phyloP scores from a whole-genome alignment of 2,888 invertebrate genomes.

The Clivina fossor region DNA sequence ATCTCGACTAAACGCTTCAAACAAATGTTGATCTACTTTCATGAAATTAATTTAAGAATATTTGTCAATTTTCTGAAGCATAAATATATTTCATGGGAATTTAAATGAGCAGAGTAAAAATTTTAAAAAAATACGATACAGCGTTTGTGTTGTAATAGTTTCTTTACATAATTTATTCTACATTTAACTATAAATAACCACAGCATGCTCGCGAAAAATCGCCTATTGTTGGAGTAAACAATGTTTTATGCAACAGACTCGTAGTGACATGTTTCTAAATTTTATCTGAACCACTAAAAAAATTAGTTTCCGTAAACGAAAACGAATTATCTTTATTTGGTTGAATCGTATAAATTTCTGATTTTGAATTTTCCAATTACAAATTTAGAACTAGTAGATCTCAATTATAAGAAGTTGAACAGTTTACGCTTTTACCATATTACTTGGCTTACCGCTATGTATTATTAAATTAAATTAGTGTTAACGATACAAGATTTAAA shows the following conservation, averaged over 20 bases:
- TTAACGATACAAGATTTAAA: slow-evolving; percentile 24
- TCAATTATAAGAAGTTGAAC: slow-evolving; percentile 27
- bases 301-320: slow-evolving; percentile 15
- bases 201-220: not conserved
- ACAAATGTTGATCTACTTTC: too few relatives aligned
- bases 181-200: too few relatives aligned
- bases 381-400: slow-evolving; percentile 14
- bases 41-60: too few relatives aligned
- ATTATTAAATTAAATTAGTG: slow-evolving; percentile 26
- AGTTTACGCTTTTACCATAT: slow-evolving; percentile 27
- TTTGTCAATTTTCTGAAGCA: too few relatives aligned
- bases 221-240: not conserved
- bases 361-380: not conserved
- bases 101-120: too few relatives aligned
- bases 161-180: too few relatives aligned
- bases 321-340: slow-evolving; percentile 17
- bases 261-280: not conserved
- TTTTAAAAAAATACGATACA: too few relatives aligned
- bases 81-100: too few relatives aligned
- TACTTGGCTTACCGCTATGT: slow-evolving; percentile 28
- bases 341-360: slow-evolving; percentile 1
- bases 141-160: too few relatives aligned
- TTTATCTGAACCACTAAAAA: not conserved
- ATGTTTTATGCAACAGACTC: not conserved
- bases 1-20: too few relatives aligned